Evolutionary conservation across 2,797 vertebrate species (phyloP), one percentile per base, ranked within the genome.

Genomic region (Xerus rutilus): DNA sequence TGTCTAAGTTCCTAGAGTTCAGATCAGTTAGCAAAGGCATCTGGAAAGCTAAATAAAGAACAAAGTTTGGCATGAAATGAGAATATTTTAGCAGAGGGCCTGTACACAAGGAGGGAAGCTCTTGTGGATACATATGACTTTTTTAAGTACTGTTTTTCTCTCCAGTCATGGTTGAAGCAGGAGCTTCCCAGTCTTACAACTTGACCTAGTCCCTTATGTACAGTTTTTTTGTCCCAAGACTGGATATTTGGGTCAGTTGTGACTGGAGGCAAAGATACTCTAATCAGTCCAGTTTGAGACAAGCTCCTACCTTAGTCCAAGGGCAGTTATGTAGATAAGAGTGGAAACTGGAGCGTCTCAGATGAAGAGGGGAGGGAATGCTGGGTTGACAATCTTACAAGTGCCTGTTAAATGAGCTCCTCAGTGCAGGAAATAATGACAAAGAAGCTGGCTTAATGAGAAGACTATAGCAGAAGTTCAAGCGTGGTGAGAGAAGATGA

Each of bases 21-120:
- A 35, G 17, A 47, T 87, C 54, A 92, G 47, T 88, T 39, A 93
- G 28, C 20, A 81, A 96, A 96, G 35, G 9, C 7, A 79, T 94
- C 83, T 43, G 1, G n/a, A 91, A 8, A 82, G 49, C 45, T 82
- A 78, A 95, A 43, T 69, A 84, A 95, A 91, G 47, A 57, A 59
- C 15, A 86, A 88, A 74, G 54, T 62, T 47, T 87, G 70, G 35
- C 35, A 86, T 7, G 45, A 93, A 74, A 76, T 78, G 28, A 83
- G 87, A 91, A 13, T 54, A 89, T 62, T 57, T 77, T 67, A 76
- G 65, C 7, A 84, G 23, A 70, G 62, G 39, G 62, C 52, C 39
- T 73, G 12, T 85, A 35, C 20, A 47, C 1, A 6, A 64, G 15
- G 65, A n/a, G 49, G 47, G 18, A 64, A 49, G 32, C 11, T 70